Percentiles rank a stretch among this genome's conserved stretches.
Conservation (phyloP, 2,113 vertebrate species). For the Apteryx mantelli region DNA sequence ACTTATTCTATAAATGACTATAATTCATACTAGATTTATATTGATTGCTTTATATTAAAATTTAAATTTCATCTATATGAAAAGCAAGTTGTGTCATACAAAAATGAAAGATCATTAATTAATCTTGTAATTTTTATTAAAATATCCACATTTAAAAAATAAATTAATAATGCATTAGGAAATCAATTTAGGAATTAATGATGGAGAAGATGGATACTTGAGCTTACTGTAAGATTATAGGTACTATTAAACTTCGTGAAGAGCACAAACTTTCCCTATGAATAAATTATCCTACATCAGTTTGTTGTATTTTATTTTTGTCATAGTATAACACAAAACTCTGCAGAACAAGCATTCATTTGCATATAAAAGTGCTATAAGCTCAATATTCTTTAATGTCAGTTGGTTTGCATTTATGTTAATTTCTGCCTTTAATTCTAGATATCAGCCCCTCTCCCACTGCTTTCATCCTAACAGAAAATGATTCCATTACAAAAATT, state of each 20-base stretch:
- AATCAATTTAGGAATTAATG: neutral
- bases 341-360: neutral
- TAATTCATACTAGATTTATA: neutral
- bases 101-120: neutral
- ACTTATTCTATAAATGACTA: neutral
- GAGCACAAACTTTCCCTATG: neutral
- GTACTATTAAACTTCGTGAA: neutral
- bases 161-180: too few relatives aligned
- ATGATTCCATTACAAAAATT: neutral
- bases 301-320: neutral
- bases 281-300: neutral
- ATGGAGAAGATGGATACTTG: neutral
- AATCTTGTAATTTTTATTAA: neutral
- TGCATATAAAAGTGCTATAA: neutral
- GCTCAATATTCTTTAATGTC: neutral
- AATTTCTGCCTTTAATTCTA: neutral
- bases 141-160: neutral
- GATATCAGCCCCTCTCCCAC: neutral
- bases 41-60: neutral
- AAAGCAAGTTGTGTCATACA: neutral
- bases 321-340: neutral
- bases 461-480: neutral
- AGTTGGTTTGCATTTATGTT: neutral
- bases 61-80: neutral
- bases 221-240: neutral